Evolutionary conservation across 2,113 vertebrate genomes (phyloP).

Genomic region (Gymnarchus niloticus): DNA sequence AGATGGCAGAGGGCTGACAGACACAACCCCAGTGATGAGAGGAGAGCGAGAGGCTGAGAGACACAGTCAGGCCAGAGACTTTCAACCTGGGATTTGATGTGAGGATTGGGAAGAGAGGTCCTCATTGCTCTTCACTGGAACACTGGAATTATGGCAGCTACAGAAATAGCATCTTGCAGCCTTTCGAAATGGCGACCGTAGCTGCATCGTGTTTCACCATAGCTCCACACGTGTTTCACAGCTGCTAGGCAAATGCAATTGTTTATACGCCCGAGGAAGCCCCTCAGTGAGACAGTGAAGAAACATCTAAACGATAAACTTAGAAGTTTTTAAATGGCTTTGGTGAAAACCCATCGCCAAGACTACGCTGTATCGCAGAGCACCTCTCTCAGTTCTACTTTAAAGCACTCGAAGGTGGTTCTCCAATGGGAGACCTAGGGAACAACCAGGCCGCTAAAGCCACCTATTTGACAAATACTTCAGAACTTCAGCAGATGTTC

Average conservation of each 20-base stretch:
- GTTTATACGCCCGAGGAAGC: not conserved
- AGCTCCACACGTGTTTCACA: not conserved
- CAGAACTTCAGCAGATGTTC: not conserved
- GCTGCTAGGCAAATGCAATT: not conserved
- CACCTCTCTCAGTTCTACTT: not conserved
- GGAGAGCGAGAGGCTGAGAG: not conserved
- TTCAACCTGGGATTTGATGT: not conserved
- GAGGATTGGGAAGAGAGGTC: not conserved
- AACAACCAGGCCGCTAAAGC: not conserved
- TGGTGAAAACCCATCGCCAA: too few species aligned
- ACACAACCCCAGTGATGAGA: not conserved
- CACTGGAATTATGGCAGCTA: not conserved
- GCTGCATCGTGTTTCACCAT: not conserved
- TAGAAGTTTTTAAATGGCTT: not conserved
- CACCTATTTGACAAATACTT: not conserved
- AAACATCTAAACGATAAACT: not conserved
- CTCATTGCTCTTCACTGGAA: not conserved
- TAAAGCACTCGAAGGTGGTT: not conserved
- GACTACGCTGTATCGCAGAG: too few species aligned
- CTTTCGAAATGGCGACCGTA: not conserved
- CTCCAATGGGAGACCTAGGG: not conserved
- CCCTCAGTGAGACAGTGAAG: not conserved
- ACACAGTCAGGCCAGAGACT: not conserved
- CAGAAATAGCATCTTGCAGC: not conserved
- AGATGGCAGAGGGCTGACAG: not conserved